Evolutionary conservation across 2,888 invertebrate genomes (phyloP), one percentile per base, ranked within the genome.

Genomic region (Aethes cnicana): DNA sequence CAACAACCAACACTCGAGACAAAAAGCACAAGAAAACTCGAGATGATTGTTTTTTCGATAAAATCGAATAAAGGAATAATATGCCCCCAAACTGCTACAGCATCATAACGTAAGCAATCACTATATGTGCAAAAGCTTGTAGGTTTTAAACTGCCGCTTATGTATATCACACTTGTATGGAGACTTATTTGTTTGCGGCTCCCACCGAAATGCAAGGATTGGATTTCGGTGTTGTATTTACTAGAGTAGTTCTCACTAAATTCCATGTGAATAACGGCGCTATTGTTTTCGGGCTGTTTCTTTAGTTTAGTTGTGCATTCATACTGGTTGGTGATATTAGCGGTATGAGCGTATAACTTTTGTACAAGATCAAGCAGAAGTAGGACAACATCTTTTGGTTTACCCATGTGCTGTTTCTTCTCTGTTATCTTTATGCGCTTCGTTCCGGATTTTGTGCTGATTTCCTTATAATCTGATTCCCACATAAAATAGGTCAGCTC

Each of bases 191-290:
- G 52, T 9, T 47, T 20, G 7, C 52, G 28, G 4, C 41, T 46
- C n/a, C 50, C 25, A n/a, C 55, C 55, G 18, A 55, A 55, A 33
- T 53, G 48, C 4, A 48, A 39, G 3, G 53, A 47, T 41, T 55
- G 55, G 2, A 55, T 30, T 39, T 55, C 55, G 23, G 18, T 17
- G 8, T 25, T 33, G 30, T 52, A 55, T 44, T 55, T 55, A 7
- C 47, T 52, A 4, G 6, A 8, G 26, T 52, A 55, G 18, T 55
- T 55, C 44, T 55, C 55, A 28, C 50, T 47, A 11, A 47, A 55
- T 28, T 55, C 55, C 1, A 23, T 8, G 11, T 52, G 55, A n/a
- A 55, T 33, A 1, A 55, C 30, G 14, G 30, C 9, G 6, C 8
- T 8, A 14, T 8, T 9, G 28, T 44, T 8, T 25, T 20, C 9